phyloP scores from a whole-genome alignment of 2,797 vertebrate species.

The Erpetoichthys calabaricus region DNA sequence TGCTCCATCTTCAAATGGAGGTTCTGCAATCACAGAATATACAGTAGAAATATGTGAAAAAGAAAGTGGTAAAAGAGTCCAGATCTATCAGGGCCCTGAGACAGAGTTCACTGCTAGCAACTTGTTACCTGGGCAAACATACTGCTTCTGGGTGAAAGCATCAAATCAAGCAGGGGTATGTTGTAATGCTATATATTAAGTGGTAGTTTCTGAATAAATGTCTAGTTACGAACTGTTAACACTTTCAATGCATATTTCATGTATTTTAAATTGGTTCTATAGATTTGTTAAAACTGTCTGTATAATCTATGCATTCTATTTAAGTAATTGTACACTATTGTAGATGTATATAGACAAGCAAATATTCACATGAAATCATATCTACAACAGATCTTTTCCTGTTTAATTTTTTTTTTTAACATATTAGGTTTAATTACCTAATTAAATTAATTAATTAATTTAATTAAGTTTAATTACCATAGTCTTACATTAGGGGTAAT shows the following conservation, averaged over 20 bases:
- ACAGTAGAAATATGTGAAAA: constrained; percentile 37
- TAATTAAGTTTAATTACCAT: too few species aligned
- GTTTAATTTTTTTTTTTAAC: too few species aligned
- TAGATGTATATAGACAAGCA: too few species aligned
- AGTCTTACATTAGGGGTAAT: too few species aligned
- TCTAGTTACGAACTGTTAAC: too few species aligned
- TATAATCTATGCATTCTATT: background rate
- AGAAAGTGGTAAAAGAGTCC: constrained; percentile 24
- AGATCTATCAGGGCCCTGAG: constrained; percentile 35
- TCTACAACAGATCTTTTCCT: too few species aligned
- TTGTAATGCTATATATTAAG: background rate
- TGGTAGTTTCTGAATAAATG: background rate
- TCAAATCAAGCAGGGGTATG: constrained; percentile 44
- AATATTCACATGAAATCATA: too few species aligned
- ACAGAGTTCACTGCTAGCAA: constrained; percentile 29
- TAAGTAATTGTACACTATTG: too few species aligned
- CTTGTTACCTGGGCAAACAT: constrained; percentile 39
- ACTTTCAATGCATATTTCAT: too few species aligned
- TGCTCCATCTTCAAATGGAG: constrained; percentile 34
- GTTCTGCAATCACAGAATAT: constrained; percentile 34
- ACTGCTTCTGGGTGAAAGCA: constrained; percentile 50
- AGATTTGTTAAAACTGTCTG: background rate
- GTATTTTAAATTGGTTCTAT: too few species aligned
- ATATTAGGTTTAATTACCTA: too few species aligned
- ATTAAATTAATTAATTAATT: too few species aligned